phyloP scores from a whole-genome alignment of 2,113 vertebrate species.

The Rynchops niger region DNA sequence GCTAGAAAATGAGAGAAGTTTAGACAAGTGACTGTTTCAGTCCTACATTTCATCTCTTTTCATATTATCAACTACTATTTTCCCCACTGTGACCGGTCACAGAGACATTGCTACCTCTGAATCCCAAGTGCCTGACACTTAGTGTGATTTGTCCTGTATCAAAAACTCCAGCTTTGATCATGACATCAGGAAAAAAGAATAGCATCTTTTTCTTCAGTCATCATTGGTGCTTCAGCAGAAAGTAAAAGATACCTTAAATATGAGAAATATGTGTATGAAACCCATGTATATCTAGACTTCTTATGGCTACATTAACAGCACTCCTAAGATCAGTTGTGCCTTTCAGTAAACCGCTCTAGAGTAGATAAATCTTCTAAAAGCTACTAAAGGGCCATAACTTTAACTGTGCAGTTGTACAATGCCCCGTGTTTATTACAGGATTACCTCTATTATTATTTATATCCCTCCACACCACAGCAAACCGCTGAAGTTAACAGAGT shows the following conservation, averaged over 20 bases:
- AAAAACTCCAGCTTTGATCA: background rate
- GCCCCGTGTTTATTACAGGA: background rate
- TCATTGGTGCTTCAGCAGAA: background rate
- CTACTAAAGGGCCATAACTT: background rate
- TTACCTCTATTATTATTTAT: background rate
- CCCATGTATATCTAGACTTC: background rate
- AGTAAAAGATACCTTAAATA: background rate
- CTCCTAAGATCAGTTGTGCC: background rate
- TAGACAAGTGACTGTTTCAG: background rate
- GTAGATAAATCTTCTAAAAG: background rate
- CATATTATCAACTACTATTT: background rate
- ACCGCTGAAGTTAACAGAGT: background rate
- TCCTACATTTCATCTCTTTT: background rate
- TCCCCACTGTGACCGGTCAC: accelerated
- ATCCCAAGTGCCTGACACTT: background rate
- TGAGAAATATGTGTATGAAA: background rate
- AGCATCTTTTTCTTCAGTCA: background rate
- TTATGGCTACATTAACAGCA: background rate
- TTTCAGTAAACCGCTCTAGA: background rate
- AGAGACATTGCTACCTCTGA: background rate
- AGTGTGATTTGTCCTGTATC: background rate
- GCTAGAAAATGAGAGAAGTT: background rate
- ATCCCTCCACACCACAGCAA: background rate
- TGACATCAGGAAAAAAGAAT: background rate
- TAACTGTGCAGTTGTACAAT: background rate